Evolutionary conservation across 2,888 invertebrate genomes (phyloP), one percentile per base, ranked within the genome.

Genomic region (Rhodophaea formosa): DNA sequence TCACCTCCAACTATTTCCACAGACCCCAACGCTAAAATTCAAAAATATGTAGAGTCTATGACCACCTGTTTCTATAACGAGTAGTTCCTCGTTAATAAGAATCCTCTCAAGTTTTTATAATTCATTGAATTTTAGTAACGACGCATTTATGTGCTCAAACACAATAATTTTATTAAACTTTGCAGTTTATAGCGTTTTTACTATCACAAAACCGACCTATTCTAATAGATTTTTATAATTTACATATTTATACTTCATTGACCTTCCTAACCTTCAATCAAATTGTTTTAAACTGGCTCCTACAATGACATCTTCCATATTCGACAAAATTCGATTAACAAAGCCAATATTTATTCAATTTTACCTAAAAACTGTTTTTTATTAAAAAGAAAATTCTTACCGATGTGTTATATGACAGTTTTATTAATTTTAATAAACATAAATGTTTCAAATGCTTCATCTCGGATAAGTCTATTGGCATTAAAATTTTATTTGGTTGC

Each of bases 171-270:
- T 29, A 29, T 29, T 29, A 47, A 49, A 49, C 32, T 49, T 32
- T 32, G 49, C 49, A 49, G 23, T 32, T 49, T 49, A 49, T 49
- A n/a, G 15, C 32, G 32, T 49, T 32, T 49, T 49, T 49, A 49
- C 32, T 32, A 32, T 14, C 32, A 30, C 14, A 49, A n/a, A 49
- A 49, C 49, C 14, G 49, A 49, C 32, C 32, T 32, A 15, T 32
- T 29, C 29, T 14, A 47, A 29, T 47, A 23, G 29, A 47, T 29
- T 49, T 32, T 49, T 49, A 12, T 2, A 49, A 49, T 49, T 49
- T 49, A 49, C 49, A 49, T 49, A 49, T 49, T 47, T 49, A 49
- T 49, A 15, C 49, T 8, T 32, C 32, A 49, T 49, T 49, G 30
- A 32, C 49, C 49, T 49, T 49, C 32, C 10, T 30, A 5, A 32